Base-by-base conservation (phyloP, 2,113 vertebrate genomes). In the Gulo gulo region DNA sequence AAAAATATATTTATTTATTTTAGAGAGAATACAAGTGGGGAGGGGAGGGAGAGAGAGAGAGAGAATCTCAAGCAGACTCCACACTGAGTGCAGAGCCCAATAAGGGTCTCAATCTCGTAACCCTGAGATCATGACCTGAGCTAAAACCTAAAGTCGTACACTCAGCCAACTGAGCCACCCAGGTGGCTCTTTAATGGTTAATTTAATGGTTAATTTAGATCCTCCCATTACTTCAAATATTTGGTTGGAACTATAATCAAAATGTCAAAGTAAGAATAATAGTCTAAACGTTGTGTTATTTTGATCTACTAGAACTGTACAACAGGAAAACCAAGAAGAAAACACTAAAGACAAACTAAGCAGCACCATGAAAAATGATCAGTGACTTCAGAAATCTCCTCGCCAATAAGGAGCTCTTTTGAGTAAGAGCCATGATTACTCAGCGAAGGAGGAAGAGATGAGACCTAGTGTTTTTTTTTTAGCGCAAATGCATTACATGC, bases 201-300 rank as follows among this genome's bases (percentile, higher is more conserved):
- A 57, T 79, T 67, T 79, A 88, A 78, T 78, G 26, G 74, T 78
- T 47, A 78, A 78, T 31, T 47, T 78, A 78, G 69, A 65, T 39
- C 12, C n/a, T 94, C 2, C 4, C 8, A 39, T 84, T 74, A 85
- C 47, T 87, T 88, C 39, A 86, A 59, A 42, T 52, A 84, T 90
- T 88, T 87, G 24, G 11, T 87, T 29, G 12, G 23, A 96, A 91
- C 42, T 95, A 2, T 61, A 88, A 88, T 85, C 14, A 90, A 89
- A 94, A 85, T 92, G 45, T 88, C 71, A 96, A 34, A 65, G 31
- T 61, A 69, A 65, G 61, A 97, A 31, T 47, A 82, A 73, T 36
- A 73, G 21, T 9, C 13, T 34, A 55, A 39, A 10, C 0, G 26
- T n/a, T 36, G 63, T 45, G 4, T 39, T 88, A 42, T 88, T 97